phyloP scores from a whole-genome alignment of 2,797 vertebrate genomes.

The Leptoclinus maculatus region DNA sequence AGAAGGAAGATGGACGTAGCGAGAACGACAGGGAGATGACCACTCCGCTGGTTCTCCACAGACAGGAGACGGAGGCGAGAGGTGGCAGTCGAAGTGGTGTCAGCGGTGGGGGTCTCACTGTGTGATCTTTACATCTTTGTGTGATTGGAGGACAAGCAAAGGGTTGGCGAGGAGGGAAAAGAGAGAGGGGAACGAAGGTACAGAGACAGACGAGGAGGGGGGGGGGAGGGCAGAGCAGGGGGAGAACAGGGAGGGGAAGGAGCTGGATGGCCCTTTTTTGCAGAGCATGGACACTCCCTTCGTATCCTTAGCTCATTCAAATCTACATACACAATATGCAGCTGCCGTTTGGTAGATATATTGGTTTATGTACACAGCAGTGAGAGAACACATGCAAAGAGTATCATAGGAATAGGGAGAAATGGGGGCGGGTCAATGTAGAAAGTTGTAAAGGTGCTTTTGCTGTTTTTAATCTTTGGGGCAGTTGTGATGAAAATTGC shows the following conservation, averaged over 20 bases:
- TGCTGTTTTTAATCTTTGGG: conserved; percentile 86
- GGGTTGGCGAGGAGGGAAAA: conserved; percentile 54
- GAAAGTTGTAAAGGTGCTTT: conserved; percentile 82
- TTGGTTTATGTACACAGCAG: conserved; percentile 86
- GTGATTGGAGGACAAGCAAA: conserved; percentile 75
- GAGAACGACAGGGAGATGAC: conserved; percentile 55
- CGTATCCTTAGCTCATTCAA: conserved; percentile 82
- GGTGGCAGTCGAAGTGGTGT: conserved; percentile 74
- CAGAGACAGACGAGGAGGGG: conserved; percentile 50
- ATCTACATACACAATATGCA: conserved; percentile 87
- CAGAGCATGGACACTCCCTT: conserved; percentile 80
- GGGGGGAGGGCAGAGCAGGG: conserved; percentile 35
- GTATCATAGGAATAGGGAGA: conserved; percentile 80
- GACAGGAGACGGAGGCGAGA: conserved; percentile 68
- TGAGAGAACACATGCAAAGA: conserved; percentile 88
- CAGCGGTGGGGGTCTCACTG: conserved; percentile 69
- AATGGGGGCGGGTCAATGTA: conserved; percentile 65
- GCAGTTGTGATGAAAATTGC: conserved; percentile 84
- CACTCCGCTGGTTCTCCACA: conserved; percentile 67
- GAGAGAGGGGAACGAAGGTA: conserved; percentile 48
- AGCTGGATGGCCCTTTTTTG: conserved; percentile 79
- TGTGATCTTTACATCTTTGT: conserved; percentile 77
- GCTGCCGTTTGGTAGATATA: conserved; percentile 87
- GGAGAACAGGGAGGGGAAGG: conserved; percentile 35
- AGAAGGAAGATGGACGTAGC: conserved; percentile 55